Conservation (phyloP, 1,140 invertebrate species). For the Ooceraea biroi region DNA sequence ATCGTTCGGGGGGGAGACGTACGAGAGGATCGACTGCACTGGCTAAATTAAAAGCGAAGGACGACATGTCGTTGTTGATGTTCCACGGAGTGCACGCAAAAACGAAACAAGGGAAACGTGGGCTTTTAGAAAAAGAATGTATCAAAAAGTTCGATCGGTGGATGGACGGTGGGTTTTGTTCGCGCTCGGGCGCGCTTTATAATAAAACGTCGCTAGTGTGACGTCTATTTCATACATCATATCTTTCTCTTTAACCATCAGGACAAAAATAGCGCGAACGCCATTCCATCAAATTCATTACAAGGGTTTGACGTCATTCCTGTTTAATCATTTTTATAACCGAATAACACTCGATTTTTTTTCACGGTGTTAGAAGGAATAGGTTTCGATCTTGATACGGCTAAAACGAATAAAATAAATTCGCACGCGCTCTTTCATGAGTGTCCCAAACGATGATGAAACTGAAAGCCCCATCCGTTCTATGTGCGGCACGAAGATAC, state of each 20-base stretch:
- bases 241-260: neutral
- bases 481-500: slow-evolving; percentile 49
- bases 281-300: neutral
- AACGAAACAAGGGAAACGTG: slow-evolving; percentile 36
- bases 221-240: slow-evolving; percentile 55
- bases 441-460: slow-evolving; percentile 39
- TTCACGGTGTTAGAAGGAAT: neutral
- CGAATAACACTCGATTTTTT: neutral
- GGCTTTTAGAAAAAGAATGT: slow-evolving; percentile 42
- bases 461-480: slow-evolving; percentile 44
- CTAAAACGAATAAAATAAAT: slow-evolving; percentile 37
- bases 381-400: neutral
- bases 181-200: slow-evolving; percentile 29
- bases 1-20: slow-evolving; percentile 39
- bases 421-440: neutral
- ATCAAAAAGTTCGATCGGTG: slow-evolving; percentile 43
- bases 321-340: neutral
- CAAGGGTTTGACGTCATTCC: neutral
- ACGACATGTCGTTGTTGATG: slow-evolving; percentile 56
- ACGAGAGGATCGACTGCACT: slow-evolving; percentile 36
- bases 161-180: slow-evolving; percentile 47
- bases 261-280: slow-evolving; percentile 27
- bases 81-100: slow-evolving; percentile 32
- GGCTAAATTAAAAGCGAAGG: slow-evolving; percentile 49
- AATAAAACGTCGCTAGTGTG: slow-evolving; percentile 48